Base-by-base conservation (phyloP, 2,888 invertebrate genomes). In the Melanostoma scalare region DNA sequence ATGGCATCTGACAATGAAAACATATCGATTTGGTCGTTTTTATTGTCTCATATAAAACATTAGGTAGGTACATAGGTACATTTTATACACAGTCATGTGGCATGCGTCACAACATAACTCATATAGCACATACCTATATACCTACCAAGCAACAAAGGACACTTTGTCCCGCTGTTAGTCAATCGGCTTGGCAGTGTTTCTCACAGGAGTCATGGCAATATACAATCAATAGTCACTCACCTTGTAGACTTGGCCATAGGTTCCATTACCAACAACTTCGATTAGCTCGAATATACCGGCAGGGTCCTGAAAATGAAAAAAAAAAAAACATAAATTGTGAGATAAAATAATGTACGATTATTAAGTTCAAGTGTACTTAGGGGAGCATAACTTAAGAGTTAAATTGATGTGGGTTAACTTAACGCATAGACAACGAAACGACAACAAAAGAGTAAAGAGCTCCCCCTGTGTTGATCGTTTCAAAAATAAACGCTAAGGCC, bases 261-360 rank as follows among this genome's bases (percentile, higher is more conserved):
- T 99, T 90, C 99, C 99, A 96, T 99, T 99, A 91, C 99, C 99
- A 87, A 99, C 99, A 85, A 99, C 99, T 94, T 99, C 99, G 90
- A 99, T 99, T 86, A 99, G 94, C 92, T 99, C 99, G 93, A 99
- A 99, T 91, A 99, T 99, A 89, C 99, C 99, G 91, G 99, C 99
- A 86, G 99, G 99, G 93, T 99, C 99, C 99, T 99, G 94, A 88
- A 95, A 95, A 88, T 86, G 88, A 85, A 89, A 88, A 73, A 61
- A 86, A 67, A 50, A 9, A 73, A 77, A 42, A 20, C 33, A 69
- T 38, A n/a, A 46, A 10, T 48, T 56, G 38, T 55, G 9, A 52
- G 48, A 65, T 52, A 55, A 52, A 65, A 65, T 30, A 46, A 35
- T 67, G 78, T 53, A 77, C 81, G 68, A 77, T 82, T 82, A 73